Evolutionary conservation across 2,797 vertebrate species (phyloP).

Genomic region (Galaxias olidus): DNA sequence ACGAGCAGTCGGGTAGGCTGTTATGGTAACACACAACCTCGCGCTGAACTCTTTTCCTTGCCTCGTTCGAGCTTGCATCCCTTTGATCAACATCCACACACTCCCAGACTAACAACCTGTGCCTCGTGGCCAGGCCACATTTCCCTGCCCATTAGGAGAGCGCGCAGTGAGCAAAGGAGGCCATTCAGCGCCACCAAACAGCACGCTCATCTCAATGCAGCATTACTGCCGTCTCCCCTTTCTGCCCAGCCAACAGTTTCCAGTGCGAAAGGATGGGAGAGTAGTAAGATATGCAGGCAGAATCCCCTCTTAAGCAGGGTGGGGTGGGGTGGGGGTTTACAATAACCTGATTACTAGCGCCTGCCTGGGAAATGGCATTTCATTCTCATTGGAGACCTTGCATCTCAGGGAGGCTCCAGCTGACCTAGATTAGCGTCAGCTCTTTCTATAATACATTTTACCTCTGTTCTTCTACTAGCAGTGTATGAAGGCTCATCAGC

Average conservation of each 20-base stretch:
- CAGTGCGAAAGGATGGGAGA: neutral
- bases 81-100: slow-evolving; percentile 47
- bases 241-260: slow-evolving; percentile 53
- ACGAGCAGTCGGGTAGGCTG: neutral
- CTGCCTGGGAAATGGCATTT: slow-evolving; percentile 38
- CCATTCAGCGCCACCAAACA: slow-evolving; percentile 34
- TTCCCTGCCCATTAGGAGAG: slow-evolving; percentile 58
- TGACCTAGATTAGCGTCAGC: slow-evolving; percentile 63
- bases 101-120: slow-evolving; percentile 37
- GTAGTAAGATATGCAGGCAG: neutral
- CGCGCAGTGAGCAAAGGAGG: slow-evolving; percentile 28
- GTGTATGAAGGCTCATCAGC: no score
- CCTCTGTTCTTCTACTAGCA: no score
- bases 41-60: slow-evolving; percentile 33
- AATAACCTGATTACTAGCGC: slow-evolving; percentile 38
- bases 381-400: slow-evolving; percentile 43
- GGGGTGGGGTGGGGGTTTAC: neutral
- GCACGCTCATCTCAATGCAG: slow-evolving; percentile 48
- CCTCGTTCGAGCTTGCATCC: slow-evolving; percentile 17
- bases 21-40: slow-evolving; percentile 25
- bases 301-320: neutral
- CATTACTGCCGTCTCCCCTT: slow-evolving; percentile 44
- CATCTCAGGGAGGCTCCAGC: slow-evolving; percentile 20
- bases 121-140: slow-evolving; percentile 41
- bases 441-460: no score